Evolutionary conservation across 2,797 vertebrate species (phyloP), one percentile per base, ranked within the genome.

Genomic region (Ataeniobius toweri): DNA sequence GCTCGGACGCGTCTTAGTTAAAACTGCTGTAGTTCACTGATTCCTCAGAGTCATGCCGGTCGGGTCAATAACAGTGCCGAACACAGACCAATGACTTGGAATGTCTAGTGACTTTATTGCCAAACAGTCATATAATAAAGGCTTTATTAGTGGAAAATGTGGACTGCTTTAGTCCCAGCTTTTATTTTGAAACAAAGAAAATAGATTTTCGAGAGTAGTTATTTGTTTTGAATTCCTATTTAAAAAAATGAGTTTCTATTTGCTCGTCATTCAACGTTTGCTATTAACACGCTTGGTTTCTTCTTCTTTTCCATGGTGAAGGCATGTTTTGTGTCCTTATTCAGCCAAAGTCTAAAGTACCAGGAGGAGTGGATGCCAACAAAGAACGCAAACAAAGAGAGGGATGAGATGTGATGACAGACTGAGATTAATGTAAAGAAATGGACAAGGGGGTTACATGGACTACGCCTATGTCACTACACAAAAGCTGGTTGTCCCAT

Each of bases 1-100:
- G 83, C 83, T 82, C 46, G 24, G 70, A 78, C 76, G 20, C 71
- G 83, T 87, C 82, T 82, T 75, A 82, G 53, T 39, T 80, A 71
- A 65, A 78, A 73, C 79, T 50, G 77, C 82, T 74, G 65, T 77
- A 53, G 58, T 73, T 75, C 74, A 75, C 75, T 80, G 71, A 48
- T 85, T 78, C 22, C 20, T 65, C 78, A 48, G 18, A n/a, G 41
- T 73, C 78, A 18, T 50, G 65, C 74, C 39, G 50, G 26, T 76
- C 2, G 6, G 46, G 41, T 69, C 26, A n/a, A 69, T 69, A 69
- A 69, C 41, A 18, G 24, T 2, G 24, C 41, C 6, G 39, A 44
- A 44, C 65, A n/a, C 65, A 68, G 39, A 46, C n/a, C 39, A 46
- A 46, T 26, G 44, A 48, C 41, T 69, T 22, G 5, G 14, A 69